Evolutionary conservation across 2,888 invertebrate genomes (phyloP).

Genomic region (Philhelius pedissequus): DNA sequence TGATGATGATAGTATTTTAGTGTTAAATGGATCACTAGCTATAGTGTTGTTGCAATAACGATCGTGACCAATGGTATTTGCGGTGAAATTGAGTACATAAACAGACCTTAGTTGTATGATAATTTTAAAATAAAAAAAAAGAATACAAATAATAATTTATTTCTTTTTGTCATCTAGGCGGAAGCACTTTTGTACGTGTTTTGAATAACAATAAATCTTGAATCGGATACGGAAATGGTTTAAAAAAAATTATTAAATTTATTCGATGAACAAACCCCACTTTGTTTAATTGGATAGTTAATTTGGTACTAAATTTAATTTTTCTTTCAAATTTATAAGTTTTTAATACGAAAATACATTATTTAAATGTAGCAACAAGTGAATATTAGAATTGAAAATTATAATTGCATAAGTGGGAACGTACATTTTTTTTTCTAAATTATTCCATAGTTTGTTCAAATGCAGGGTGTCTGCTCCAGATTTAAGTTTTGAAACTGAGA

Average conservation of each 20-base stretch:
- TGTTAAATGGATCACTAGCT: background rate
- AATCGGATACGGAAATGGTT: slow-evolving; percentile 40
- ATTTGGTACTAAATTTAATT: too few relatives aligned
- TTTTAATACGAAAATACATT: too few relatives aligned
- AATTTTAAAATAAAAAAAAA: background rate
- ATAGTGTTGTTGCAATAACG: slow-evolving; percentile 1
- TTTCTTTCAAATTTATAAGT: too few relatives aligned
- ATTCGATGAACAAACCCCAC: too few relatives aligned
- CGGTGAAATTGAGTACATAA: background rate
- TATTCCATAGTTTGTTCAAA: too few relatives aligned
- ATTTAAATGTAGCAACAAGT: too few relatives aligned
- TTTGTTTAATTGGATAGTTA: too few relatives aligned
- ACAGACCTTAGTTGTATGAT: background rate
- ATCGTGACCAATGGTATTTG: background rate
- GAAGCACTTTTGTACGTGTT: slow-evolving; percentile 38
- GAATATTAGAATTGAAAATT: too few relatives aligned
- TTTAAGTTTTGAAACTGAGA: too few relatives aligned
- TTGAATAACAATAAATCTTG: slow-evolving; percentile 20
- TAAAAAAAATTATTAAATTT: background rate
- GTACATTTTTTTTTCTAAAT: too few relatives aligned
- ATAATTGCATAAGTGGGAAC: too few relatives aligned
- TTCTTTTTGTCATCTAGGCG: slow-evolving; percentile 30
- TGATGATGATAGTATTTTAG: background rate
- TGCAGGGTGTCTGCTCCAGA: too few relatives aligned
- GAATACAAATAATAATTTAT: background rate